These are phyloP conservation scores for Drosophila vallismaia DNA, from an alignment of 2,888 invertebrate species.

Conservation along the genomic window DNA sequence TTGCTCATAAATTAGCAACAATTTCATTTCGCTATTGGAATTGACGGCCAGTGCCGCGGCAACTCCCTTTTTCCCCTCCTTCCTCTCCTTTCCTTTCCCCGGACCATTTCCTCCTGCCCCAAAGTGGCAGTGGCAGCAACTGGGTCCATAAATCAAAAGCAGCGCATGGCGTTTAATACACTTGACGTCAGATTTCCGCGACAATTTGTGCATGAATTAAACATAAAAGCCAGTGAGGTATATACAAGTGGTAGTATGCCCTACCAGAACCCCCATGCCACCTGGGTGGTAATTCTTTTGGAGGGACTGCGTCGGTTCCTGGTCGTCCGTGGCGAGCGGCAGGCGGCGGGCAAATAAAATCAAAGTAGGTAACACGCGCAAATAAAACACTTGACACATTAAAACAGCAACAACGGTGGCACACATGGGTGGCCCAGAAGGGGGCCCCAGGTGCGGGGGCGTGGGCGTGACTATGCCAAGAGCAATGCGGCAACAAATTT, in stretches of 20 bases:
- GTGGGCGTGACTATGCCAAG: slow-evolving; percentile 45
- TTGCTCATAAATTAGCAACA: slow-evolving; percentile 70
- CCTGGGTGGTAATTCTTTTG: not conserved
- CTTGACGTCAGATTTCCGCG: slow-evolving; percentile 78
- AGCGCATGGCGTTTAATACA: slow-evolving; percentile 71
- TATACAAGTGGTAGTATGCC: slow-evolving; percentile 40
- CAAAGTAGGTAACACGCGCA: slow-evolving; percentile 78
- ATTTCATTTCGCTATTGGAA: slow-evolving; percentile 69
- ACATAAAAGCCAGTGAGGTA: slow-evolving; percentile 71
- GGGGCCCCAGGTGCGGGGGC: not conserved
- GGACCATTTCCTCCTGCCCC: not conserved
- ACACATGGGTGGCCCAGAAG: slow-evolving; percentile 46
- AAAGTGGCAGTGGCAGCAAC: slow-evolving; percentile 60
- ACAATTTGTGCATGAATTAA: slow-evolving; percentile 78
- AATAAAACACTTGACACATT: slow-evolving; percentile 79
- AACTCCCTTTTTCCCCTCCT: slow-evolving; percentile 19
- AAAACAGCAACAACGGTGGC: slow-evolving; percentile 65
- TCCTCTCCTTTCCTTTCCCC: slow-evolving; percentile 2
- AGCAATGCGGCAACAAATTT: slow-evolving; percentile 75
- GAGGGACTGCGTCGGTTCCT: not conserved
- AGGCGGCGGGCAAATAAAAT: slow-evolving; percentile 68
- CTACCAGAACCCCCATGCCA: not conserved
- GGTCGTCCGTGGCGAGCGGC: slow-evolving; percentile 46
- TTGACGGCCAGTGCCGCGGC: slow-evolving; percentile 55
- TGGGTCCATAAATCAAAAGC: slow-evolving; percentile 75